Evolutionary conservation across 2,888 invertebrate genomes (phyloP).

Genomic region (Conops quadrifasciatus): DNA sequence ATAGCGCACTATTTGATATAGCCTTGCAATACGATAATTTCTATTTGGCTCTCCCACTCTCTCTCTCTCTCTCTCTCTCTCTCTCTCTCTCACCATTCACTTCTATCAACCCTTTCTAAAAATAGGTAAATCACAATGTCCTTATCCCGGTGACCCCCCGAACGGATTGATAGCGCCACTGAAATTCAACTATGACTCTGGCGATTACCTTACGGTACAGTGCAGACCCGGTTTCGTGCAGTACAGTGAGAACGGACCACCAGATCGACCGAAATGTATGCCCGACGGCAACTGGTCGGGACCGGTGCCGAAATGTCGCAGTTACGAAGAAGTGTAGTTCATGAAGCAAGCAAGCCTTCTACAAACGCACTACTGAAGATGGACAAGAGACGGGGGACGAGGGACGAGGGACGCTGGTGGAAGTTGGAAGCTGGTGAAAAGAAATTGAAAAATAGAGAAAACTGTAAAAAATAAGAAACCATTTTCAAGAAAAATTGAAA

Average conservation of each 20-base stretch:
- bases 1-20: too few species aligned
- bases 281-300: conserved; percentile 76
- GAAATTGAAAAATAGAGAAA: conserved; percentile 19
- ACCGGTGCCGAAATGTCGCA: conserved; percentile 74
- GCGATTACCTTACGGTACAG: conserved; percentile 75
- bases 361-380: conserved; percentile 5
- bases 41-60: too few species aligned
- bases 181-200: conserved; percentile 79
- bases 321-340: conserved; percentile 70
- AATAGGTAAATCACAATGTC: conserved; percentile 76
- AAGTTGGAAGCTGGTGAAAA: conserved; percentile 6
- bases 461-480: conserved; percentile 1
- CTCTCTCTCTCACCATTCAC: not conserved
- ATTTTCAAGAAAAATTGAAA: conserved; percentile 34
- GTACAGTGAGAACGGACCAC: conserved; percentile 66
- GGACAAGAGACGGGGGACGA: not conserved
- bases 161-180: conserved; percentile 76
- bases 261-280: conserved; percentile 72
- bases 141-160: conserved; percentile 76
- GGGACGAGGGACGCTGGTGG: not conserved
- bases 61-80: not conserved
- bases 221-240: conserved; percentile 74
- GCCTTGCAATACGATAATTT: too few species aligned
- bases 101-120: not conserved
- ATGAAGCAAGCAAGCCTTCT: conserved; percentile 28